Percentiles rank a stretch among this genome's conserved stretches.
Evolutionary conservation across 2,797 vertebrate genomes (phyloP).

Genomic region (Garrulus glandarius): DNA sequence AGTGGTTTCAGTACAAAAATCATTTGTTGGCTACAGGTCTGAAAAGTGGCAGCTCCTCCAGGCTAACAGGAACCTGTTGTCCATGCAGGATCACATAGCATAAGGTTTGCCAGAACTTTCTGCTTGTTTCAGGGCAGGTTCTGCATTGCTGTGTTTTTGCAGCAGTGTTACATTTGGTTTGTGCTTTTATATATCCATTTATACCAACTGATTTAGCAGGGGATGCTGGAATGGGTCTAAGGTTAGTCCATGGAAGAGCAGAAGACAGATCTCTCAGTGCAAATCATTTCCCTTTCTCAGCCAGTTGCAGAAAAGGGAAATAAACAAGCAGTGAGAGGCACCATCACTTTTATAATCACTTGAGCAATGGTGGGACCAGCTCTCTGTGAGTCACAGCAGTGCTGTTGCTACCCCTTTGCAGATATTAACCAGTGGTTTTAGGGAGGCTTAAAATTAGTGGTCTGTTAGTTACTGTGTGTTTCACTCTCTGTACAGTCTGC

Average conservation of each 20-base stretch:
- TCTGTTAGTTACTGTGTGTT: neutral
- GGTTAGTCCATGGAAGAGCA: neutral
- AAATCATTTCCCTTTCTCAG: neutral
- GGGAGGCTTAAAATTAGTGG: slow-evolving; percentile 22
- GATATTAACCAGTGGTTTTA: slow-evolving; percentile 10
- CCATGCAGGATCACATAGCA: rapidly evolving
- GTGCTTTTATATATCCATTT: neutral
- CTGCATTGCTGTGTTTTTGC: neutral
- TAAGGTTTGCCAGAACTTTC: neutral
- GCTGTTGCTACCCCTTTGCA: neutral
- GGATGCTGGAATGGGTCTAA: neutral
- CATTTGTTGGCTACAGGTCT: neutral
- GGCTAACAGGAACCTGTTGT: neutral
- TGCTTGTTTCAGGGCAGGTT: neutral
- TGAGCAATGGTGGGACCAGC: neutral
- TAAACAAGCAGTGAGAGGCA: neutral
- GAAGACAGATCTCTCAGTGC: neutral
- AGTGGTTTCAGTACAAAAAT: neutral
- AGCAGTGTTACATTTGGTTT: neutral
- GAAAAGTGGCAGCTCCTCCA: neutral
- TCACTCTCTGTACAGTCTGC: neutral
- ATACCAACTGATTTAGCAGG: neutral
- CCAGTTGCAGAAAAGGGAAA: neutral
- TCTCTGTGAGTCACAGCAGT: neutral
- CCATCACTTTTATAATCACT: neutral